Base-by-base conservation (phyloP, 2,888 invertebrate genomes). In the Trisateles emortualis region DNA sequence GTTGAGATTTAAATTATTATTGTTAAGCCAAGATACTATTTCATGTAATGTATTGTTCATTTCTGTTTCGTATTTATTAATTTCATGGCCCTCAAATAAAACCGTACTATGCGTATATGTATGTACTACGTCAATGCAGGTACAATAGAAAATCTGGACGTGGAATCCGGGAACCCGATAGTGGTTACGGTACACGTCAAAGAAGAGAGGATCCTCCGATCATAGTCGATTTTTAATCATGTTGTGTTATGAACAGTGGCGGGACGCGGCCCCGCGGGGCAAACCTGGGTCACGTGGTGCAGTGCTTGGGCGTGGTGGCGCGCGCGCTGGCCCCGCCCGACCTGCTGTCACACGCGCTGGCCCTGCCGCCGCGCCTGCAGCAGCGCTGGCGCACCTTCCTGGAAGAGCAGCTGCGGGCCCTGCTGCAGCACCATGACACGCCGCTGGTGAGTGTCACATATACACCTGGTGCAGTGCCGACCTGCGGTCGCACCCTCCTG, bases 201-300 rank as follows among this genome's bases (percentile, higher is more conserved):
- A n/a, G n/a, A n/a, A n/a, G n/a, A n/a, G n/a, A n/a, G n/a, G n/a
- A n/a, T n/a, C n/a, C n/a, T n/a, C n/a, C n/a, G n/a, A n/a, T n/a
- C n/a, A n/a, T n/a, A n/a, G n/a, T n/a, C n/a, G n/a, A n/a, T n/a
- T n/a, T n/a, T n/a, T n/a, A n/a, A n/a, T n/a, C n/a, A n/a, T n/a
- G n/a, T n/a, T n/a, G 26, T 26, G 26, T 2, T 22, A 22, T 22
- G 22, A 3, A 22, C 2, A 3, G 26, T 26, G 26, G 24, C 10
- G 29, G 1, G 76, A 52, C 9, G 30, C 4, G 3, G 36, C 13
- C 75, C n/a, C 84, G 26, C 83, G 94, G 63, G 81, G 52, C 52
- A 8, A 9, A 94, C 83, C 94, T 95, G 94, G 86, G 64, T 95
- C 94, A 8, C 86, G 85, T 95, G 74, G 88, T 93, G 36, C 84